Base-by-base conservation (phyloP, 37 sponge, comb jelly and placozoan genomes). In the Spongia lamella region DNA sequence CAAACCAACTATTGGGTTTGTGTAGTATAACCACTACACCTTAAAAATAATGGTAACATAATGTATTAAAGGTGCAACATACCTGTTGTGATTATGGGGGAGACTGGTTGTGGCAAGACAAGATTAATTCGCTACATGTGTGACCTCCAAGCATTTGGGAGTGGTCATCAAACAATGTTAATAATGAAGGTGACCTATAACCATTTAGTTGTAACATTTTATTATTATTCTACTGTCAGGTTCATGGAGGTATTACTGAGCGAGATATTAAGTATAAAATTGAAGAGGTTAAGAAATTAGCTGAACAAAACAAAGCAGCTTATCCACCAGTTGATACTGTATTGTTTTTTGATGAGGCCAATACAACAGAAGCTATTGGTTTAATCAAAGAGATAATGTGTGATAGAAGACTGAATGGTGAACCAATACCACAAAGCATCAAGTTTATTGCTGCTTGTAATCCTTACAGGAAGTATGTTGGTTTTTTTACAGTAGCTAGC, bases 341-440 rank as follows among this genome's bases (percentile, higher is more conserved):
- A 15, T 64, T 94, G 15, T 97, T 97, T 83, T 97, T 97, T 89
- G 98, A 97, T 82, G 98, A 97, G 81, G 98, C 98, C 24, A 97
- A 97, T 79, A 93, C 98, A 17, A 97, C 90, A 50, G 93, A 91
- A 53, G 89, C 86, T 33, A 73, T 96, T 64, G 94, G 90, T 33
- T 80, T 97, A 70, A 97, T 97, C 56, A 97, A 94, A 50, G 98
- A 97, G 85, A 86, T 97, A 65, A 94, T 97, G 94, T 97, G 98
- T 91, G 94, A 97, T 64, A 68, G 79, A 30, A 81, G 92, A 38
- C 32, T 97, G 39, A 61, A 86, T 50, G 98, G 98, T 20, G 65
- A 73, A 60, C 65, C 79, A 20, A 81, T 97, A 52, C 80, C 71
- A 17, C 37, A 35, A 61, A 85, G 86, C 61, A 62, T 97, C 36